Evolutionary conservation across 1,140 invertebrate genomes (phyloP).

Genomic region (Formica exsecta): DNA sequence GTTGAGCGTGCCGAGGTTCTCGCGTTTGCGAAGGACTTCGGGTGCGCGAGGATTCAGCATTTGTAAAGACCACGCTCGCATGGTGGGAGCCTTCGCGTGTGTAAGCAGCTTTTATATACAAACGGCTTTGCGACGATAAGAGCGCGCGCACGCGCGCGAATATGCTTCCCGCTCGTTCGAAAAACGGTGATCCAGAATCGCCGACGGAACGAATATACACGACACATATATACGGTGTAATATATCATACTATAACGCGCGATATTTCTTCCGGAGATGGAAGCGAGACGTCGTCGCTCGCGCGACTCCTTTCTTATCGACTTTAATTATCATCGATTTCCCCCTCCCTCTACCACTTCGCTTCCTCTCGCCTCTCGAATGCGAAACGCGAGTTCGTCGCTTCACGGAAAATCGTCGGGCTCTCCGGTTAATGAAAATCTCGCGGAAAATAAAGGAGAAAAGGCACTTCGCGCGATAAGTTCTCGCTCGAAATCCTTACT

Average conservation of each 20-base stretch:
- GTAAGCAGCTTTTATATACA: constrained; percentile 33
- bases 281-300: constrained; percentile 6
- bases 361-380: background rate
- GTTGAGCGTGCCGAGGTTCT: constrained; percentile 20
- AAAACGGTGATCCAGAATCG: background rate
- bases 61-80: constrained; percentile 25
- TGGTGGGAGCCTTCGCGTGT: constrained; percentile 10
- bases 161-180: background rate
- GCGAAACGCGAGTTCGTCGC: background rate
- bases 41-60: constrained; percentile 42
- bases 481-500: constrained; percentile 1
- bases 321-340: constrained; percentile 57
- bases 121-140: constrained; percentile 19
- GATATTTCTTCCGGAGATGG: constrained; percentile 37
- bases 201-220: background rate
- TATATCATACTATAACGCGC: constrained; percentile 16
- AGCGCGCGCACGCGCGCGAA: background rate
- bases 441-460: constrained; percentile 36
- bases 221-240: background rate
- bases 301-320: constrained; percentile 31
- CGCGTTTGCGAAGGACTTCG: constrained; percentile 6
- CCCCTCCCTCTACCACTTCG: background rate
- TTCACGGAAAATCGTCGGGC: constrained; percentile 19
- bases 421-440: constrained; percentile 74
- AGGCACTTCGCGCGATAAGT: background rate